Base-by-base conservation (phyloP, 2,113 vertebrate genomes). In the Tricholaema leucomelas region DNA sequence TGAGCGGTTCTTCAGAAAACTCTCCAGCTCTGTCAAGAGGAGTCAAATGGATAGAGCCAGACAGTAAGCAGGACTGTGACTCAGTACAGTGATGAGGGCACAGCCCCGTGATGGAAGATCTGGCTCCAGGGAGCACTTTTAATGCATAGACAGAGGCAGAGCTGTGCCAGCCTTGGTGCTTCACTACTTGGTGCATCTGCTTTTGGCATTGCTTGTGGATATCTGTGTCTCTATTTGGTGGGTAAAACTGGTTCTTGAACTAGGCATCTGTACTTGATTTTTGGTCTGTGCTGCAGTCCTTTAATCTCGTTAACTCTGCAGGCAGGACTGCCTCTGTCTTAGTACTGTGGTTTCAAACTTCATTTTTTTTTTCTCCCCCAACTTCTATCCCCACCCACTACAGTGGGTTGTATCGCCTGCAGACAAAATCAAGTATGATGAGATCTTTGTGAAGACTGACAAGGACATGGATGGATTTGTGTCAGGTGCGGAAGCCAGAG, bases 391-490 rank as follows among this genome's bases (percentile, higher is more conserved):
- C 85, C 30, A 19, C 14, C 36, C 12, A 31, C 8, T 54, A 63
- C 88, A 99, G 99, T 99, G 99, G 99, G 98, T 99, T 94, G 99
- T 99, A 27, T 98, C 98, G 10, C 94, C 98, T 94, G 97, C 97
- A 91, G 99, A 99, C 95, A 99, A 99, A 97, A 96, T 98, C 67
- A 99, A 99, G 95, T 99, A 99, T 17, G 99, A 99, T 85, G 99
- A 99, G 83, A 97, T 99, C 75, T 99, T 99, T 96, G 94, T 95
- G 83, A 99, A 99, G 97, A 99, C 98, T 30, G 99, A 99, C 83
- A 97, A 97, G 44, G 99, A 99, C 96, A 98, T 98, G 98, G 99
- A 99, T 72, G 99, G 99, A n/a, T 98, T 99, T 89, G 98, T 99
- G 72, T 99, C 99, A 76, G 99, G 99, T 71, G 96, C 98, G 58